Conservation (phyloP, 1,140 invertebrate genomes). For the Sitophilus oryzae region DNA sequence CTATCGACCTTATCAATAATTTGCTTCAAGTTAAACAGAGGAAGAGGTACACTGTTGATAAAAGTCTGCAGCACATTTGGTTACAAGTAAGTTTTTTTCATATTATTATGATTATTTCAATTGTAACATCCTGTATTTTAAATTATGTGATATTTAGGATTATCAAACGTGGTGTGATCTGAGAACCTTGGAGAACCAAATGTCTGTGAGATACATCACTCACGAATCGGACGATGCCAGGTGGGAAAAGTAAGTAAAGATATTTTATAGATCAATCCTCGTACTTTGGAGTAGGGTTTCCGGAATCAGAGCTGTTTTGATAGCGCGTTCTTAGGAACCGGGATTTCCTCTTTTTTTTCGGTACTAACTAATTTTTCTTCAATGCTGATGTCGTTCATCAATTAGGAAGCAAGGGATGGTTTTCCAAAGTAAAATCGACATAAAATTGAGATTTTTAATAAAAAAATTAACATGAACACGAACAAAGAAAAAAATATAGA, state of each 20-base stretch:
- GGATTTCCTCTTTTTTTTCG: too few species aligned
- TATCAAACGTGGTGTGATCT: constrained; percentile 95
- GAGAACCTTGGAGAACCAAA: constrained; percentile 76
- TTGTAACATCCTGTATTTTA: constrained; percentile 2
- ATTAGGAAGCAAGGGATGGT: too few species aligned
- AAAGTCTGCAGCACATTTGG: constrained; percentile 91
- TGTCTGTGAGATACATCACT: constrained; percentile 84
- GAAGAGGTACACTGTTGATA: constrained; percentile 95
- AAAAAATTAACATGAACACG: too few species aligned
- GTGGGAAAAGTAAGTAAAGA: constrained; percentile 63
- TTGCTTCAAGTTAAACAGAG: constrained; percentile 97
- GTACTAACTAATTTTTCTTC: too few species aligned
- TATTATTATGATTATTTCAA: background rate
- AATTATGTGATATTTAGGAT: constrained; percentile 57
- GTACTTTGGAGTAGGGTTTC: too few species aligned
- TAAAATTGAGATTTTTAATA: too few species aligned
- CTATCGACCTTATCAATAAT: constrained; percentile 97
- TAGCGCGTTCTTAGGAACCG: too few species aligned
- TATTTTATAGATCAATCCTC: background rate
- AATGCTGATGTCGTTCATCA: too few species aligned
- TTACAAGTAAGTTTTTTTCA: constrained; percentile 60
- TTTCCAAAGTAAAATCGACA: too few species aligned
- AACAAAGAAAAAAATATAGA: too few species aligned
- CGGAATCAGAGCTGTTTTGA: too few species aligned
- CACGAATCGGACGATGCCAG: constrained; percentile 93